Conservation (phyloP, 2,888 invertebrate genomes). For the Conops quadrifasciatus region DNA sequence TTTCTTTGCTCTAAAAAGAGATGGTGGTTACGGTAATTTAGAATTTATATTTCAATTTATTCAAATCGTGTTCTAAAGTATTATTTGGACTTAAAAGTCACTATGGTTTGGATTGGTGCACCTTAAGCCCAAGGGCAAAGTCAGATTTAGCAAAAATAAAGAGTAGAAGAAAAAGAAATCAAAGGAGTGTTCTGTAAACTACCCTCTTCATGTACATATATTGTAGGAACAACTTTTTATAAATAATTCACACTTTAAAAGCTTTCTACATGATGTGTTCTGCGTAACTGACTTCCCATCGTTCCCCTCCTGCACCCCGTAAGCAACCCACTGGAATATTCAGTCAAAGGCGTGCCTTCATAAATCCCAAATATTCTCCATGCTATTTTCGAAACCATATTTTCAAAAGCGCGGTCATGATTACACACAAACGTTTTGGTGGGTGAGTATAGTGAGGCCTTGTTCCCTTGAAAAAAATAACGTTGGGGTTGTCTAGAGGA, state of each 20-base stretch:
- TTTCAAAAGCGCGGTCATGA: too few relatives aligned
- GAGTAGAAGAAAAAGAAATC: too few relatives aligned
- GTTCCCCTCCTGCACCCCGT: too few relatives aligned
- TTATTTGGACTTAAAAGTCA: constrained; percentile 40
- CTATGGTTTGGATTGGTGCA: too few relatives aligned
- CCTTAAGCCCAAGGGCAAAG: too few relatives aligned
- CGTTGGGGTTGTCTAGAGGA: too few relatives aligned
- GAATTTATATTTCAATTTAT: constrained; percentile 42
- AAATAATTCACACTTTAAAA: constrained; percentile 63
- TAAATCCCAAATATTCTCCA: constrained; percentile 26
- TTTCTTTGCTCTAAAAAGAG: too few relatives aligned
- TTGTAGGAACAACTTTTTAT: constrained; percentile 38
- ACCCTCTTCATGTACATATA: constrained; percentile 22
- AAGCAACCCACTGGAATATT: constrained; percentile 46
- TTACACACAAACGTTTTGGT: background rate
- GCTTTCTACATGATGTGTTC: constrained; percentile 61
- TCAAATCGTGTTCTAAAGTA: constrained; percentile 42
- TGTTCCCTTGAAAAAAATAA: constrained; percentile 8
- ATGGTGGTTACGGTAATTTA: constrained; percentile 31
- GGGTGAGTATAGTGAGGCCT: background rate
- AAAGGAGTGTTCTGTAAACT: too few relatives aligned
- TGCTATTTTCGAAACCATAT: constrained; percentile 6
- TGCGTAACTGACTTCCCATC: constrained; percentile 32
- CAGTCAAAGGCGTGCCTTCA: constrained; percentile 36
- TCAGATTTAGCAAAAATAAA: too few relatives aligned